These are phyloP conservation scores for Trilocha varians DNA, from an alignment of 2,888 invertebrate genomes.

Conservation along the genomic window DNA sequence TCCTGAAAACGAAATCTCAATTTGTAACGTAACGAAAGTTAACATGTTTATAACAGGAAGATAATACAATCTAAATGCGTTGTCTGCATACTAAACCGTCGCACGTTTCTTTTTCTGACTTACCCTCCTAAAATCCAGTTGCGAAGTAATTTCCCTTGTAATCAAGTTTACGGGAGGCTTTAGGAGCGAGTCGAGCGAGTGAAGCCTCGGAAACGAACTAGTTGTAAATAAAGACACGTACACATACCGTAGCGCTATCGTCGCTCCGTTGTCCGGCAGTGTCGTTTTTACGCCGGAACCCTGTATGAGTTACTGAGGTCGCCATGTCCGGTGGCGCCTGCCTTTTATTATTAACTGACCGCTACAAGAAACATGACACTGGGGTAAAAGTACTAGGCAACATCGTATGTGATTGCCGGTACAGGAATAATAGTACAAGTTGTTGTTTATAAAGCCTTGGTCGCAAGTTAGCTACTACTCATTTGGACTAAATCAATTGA, in stretches of 20 bases:
- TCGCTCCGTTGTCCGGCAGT: constrained; percentile 36
- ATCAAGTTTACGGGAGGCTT: constrained; percentile 13
- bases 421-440: too few relatives aligned
- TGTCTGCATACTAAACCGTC: neutral
- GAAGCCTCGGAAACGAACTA: constrained; percentile 31
- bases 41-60: neutral
- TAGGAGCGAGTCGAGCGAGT: constrained; percentile 15
- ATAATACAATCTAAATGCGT: neutral
- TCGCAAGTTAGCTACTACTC: too few relatives aligned
- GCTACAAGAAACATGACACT: constrained; percentile 21
- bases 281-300: constrained; percentile 62
- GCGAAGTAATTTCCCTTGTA: constrained; percentile 6
- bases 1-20: too few relatives aligned
- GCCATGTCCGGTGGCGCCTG: constrained; percentile 38
- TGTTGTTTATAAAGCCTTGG: too few relatives aligned
- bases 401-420: too few relatives aligned
- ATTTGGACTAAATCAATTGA: too few relatives aligned
- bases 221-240: constrained; percentile 41
- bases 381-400: neutral
- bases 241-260: constrained; percentile 38
- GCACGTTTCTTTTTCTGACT: neutral
- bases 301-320: constrained; percentile 58
- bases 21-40: too few relatives aligned
- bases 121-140: neutral
- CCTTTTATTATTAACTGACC: constrained; percentile 32